These are phyloP conservation scores for Falcaria lacertinaria DNA, from an alignment of 2,888 invertebrate genomes.

Conservation along the genomic window DNA sequence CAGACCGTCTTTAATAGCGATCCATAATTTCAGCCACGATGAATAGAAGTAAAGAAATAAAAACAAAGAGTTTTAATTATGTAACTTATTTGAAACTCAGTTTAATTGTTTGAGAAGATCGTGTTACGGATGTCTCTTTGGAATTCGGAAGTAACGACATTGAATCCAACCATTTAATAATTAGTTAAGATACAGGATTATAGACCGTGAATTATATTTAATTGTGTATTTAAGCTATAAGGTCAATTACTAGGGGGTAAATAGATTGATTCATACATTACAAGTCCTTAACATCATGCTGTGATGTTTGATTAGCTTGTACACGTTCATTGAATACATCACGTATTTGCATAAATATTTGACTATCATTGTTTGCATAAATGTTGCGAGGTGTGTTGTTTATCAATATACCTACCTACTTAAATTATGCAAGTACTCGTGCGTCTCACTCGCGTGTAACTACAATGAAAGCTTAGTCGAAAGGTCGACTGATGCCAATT, in stretches of 20 bases:
- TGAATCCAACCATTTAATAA: too few relatives aligned
- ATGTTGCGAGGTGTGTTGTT: neutral
- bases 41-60: conserved; percentile 29
- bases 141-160: too few relatives aligned
- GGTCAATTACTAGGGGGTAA: conserved; percentile 44
- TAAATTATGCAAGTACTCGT: neutral
- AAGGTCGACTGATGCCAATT: conserved; percentile 42
- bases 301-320: conserved; percentile 8
- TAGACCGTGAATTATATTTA: too few relatives aligned
- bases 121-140: too few relatives aligned
- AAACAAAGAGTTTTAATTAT: conserved; percentile 20
- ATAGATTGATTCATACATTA: conserved; percentile 54
- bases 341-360: neutral
- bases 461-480: conserved; percentile 16
- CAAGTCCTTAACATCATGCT: conserved; percentile 21
- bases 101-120: too few relatives aligned
- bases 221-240: too few relatives aligned
- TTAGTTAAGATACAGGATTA: too few relatives aligned
- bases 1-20: conserved; percentile 45
- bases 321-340: neutral
- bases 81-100: neutral
- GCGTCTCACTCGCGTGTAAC: conserved; percentile 6
- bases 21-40: conserved; percentile 30
- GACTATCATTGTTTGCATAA: neutral
- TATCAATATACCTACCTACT: neutral